Evolutionary conservation across 2,888 invertebrate species (phyloP).

Genomic region (Gastrophysa polygoni): DNA sequence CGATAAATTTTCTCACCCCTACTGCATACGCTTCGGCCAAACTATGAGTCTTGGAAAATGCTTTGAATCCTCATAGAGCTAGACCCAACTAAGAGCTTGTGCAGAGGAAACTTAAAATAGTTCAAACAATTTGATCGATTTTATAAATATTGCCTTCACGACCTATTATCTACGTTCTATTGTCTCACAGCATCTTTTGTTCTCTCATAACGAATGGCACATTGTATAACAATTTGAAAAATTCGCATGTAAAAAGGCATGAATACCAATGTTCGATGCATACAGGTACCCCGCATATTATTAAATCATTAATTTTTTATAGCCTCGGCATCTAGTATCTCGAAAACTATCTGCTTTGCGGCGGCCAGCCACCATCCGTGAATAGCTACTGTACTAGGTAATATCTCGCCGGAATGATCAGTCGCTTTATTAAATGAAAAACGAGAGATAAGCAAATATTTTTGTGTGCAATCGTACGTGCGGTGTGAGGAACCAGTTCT

Average conservation of each 20-base stretch:
- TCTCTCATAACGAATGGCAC: slow-evolving; percentile 28
- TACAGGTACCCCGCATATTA: slow-evolving; percentile 30
- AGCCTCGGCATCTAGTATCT: slow-evolving; percentile 2
- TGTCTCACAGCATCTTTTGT: slow-evolving; percentile 24
- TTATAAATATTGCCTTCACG: background rate
- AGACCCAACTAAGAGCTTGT: too few relatives aligned
- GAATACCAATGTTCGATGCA: slow-evolving; percentile 10
- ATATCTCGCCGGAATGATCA: slow-evolving; percentile 22
- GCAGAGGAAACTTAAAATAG: background rate
- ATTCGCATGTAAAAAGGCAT: slow-evolving; percentile 20
- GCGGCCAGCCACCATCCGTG: slow-evolving; percentile 29
- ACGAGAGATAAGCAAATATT: slow-evolving; percentile 30
- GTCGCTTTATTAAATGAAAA: slow-evolving; percentile 27
- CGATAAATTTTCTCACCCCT: too few relatives aligned
- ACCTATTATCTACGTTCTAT: slow-evolving; percentile 9
- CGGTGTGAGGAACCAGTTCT: background rate
- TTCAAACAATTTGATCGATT: background rate
- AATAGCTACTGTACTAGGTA: slow-evolving; percentile 33
- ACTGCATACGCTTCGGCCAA: too few relatives aligned
- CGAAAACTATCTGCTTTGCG: slow-evolving; percentile 20
- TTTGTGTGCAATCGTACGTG: slow-evolving; percentile 8
- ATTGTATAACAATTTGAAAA: slow-evolving; percentile 28
- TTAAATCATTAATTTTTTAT: slow-evolving; percentile 32
- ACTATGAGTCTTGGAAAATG: too few relatives aligned
- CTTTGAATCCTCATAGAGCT: too few relatives aligned